Conservation (phyloP, 2,797 vertebrate species). For the Pipistrellus nathusii region DNA sequence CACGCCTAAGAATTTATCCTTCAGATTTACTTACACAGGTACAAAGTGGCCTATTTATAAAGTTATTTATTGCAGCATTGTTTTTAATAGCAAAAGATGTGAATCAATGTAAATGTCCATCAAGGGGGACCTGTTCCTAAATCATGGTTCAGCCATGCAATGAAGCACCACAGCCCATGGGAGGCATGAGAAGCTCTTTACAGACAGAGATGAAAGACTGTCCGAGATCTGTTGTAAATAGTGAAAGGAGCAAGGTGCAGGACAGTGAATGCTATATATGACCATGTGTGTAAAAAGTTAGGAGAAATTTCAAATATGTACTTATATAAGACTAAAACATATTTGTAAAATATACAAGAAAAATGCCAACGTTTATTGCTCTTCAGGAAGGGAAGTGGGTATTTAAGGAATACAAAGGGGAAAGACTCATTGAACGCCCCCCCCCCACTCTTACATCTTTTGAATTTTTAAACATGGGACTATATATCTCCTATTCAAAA, state of each 20-base stretch:
- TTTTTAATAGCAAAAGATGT: neutral
- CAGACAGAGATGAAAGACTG: neutral
- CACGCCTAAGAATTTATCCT: neutral
- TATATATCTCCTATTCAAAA: neutral
- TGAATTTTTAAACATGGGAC: slow-evolving; percentile 37
- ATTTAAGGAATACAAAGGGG: neutral
- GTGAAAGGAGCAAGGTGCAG: neutral
- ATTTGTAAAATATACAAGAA: neutral
- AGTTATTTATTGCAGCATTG: neutral
- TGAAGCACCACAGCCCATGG: no score
- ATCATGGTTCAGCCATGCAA: neutral
- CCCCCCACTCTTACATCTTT: neutral
- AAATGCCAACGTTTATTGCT: neutral
- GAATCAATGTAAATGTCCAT: neutral
- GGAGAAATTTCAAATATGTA: neutral
- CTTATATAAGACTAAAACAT: neutral
- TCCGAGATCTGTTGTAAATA: neutral
- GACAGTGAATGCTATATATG: neutral
- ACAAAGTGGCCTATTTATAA: neutral
- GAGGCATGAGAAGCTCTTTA: neutral
- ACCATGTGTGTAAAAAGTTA: neutral
- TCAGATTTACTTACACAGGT: neutral
- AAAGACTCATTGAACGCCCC: neutral
- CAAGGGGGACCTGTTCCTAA: neutral
- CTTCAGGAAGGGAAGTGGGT: neutral